These are phyloP conservation scores for Nineta flava DNA, from an alignment of 2,888 invertebrate species.

Conservation along the genomic window DNA sequence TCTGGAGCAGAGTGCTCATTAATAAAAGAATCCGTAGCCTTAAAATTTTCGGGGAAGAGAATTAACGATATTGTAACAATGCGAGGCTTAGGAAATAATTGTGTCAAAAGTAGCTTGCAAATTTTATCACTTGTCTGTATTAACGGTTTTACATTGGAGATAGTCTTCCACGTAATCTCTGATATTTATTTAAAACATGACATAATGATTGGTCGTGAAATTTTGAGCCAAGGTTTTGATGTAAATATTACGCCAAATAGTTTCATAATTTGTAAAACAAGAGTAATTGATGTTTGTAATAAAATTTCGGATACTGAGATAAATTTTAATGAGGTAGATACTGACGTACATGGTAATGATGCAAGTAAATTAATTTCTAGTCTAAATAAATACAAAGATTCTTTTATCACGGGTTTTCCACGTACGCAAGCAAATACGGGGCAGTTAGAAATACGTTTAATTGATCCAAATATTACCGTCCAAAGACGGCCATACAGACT, in stretches of 20 bases:
- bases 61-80: not conserved
- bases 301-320: not conserved
- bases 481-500: slow-evolving; percentile 11
- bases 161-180: slow-evolving; percentile 9
- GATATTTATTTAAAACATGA: slow-evolving; percentile 7
- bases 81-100: slow-evolving; percentile 3
- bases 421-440: slow-evolving; percentile 10
- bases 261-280: not conserved
- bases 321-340: slow-evolving; percentile 8
- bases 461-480: slow-evolving; percentile 10
- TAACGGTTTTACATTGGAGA: slow-evolving; percentile 4
- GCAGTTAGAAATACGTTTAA: slow-evolving; percentile 10
- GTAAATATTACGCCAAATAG: not conserved
- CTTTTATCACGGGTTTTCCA: slow-evolving; percentile 8
- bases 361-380: slow-evolving; percentile 6
- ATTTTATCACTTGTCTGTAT: slow-evolving; percentile 1
- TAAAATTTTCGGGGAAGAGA: slow-evolving; percentile 4
- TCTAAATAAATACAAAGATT: slow-evolving; percentile 4
- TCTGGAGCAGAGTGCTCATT: slow-evolving; percentile 7
- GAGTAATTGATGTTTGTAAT: too few species aligned
- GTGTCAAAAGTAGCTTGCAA: slow-evolving; percentile 2
- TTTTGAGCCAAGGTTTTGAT: slow-evolving; percentile 3
- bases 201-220: slow-evolving; percentile 10
- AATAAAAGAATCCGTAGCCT: slow-evolving; percentile 3
- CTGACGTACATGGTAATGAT: slow-evolving; percentile 5